A percentile compares a stretch with the other conserved stretches of the same genome.
Conservation (phyloP, 2,888 invertebrate genomes). For the Oligia latruncula region DNA sequence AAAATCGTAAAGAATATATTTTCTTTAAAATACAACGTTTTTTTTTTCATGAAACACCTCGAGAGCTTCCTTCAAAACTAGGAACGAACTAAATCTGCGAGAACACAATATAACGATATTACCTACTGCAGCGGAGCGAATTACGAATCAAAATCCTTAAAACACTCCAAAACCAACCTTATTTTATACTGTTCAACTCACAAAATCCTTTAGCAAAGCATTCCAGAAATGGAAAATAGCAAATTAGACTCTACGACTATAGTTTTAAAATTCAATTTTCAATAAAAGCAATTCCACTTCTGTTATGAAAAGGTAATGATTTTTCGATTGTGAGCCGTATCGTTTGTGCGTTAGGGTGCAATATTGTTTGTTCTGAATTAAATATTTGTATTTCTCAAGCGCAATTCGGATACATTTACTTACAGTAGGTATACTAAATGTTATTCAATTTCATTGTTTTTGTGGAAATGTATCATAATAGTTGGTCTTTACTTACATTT, state of each 20-base stretch:
- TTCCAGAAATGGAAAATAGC: conserved; percentile 44
- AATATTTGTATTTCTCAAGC: conserved; percentile 47
- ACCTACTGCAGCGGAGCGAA: conserved; percentile 72
- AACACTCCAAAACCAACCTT: conserved; percentile 42
- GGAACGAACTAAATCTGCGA: conserved; percentile 72
- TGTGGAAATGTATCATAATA: conserved; percentile 20
- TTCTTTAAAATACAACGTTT: conserved; percentile 32
- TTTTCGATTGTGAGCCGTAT: conserved; percentile 65
- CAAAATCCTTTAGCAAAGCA: conserved; percentile 27
- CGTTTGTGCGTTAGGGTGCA: conserved; percentile 43
- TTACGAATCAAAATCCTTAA: conserved; percentile 56
- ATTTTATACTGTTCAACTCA: not conserved
- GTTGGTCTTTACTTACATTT: conserved; percentile 5
- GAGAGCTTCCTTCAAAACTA: conserved; percentile 57
- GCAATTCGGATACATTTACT: conserved; percentile 47
- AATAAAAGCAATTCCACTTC: conserved; percentile 59
- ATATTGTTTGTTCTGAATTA: conserved; percentile 49
- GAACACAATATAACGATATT: conserved; percentile 79
- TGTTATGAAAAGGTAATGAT: conserved; percentile 62
- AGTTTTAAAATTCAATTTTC: conserved; percentile 70
- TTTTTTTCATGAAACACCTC: conserved; percentile 58
- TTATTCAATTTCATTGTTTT: conserved; percentile 53
- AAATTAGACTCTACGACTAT: conserved; percentile 56
- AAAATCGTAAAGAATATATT: conserved; percentile 37
- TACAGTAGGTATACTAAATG: conserved; percentile 52